Percentiles rank a stretch among this genome's conserved stretches.
Evolutionary conservation across 2,113 vertebrate species (phyloP).

Genomic region (Tautogolabrus adspersus): DNA sequence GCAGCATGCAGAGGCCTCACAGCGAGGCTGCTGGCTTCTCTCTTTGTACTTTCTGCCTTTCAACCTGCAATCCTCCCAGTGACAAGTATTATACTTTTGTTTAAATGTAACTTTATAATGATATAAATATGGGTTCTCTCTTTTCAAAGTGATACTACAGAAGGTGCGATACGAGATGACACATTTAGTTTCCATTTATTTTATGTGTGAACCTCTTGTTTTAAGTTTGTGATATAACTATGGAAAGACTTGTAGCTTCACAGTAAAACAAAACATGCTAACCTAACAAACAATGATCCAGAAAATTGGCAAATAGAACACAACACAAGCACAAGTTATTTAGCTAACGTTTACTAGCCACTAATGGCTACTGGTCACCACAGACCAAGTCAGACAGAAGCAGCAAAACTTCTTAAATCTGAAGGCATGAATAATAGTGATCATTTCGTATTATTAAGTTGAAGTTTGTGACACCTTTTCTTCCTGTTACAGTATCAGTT

Average conservation of each 20-base stretch:
- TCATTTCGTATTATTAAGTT: too few relatives aligned
- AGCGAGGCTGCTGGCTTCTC: neutral
- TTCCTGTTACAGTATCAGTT: too few relatives aligned
- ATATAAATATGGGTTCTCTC: too few relatives aligned
- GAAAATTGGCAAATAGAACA: neutral
- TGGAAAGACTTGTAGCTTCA: neutral
- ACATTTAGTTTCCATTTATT: too few relatives aligned
- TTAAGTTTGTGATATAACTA: neutral
- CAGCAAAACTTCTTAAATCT: neutral
- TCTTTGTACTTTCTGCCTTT: neutral
- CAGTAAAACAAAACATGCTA: neutral
- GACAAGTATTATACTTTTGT: neutral
- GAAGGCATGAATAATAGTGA: neutral
- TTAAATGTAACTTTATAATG: neutral
- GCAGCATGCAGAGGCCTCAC: conserved; percentile 7
- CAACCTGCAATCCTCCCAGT: conserved; percentile 7
- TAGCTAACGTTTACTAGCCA: neutral
- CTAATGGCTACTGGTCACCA: neutral
- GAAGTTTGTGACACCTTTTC: too few relatives aligned
- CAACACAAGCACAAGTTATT: neutral
- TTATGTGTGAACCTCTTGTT: neutral
- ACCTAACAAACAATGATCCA: neutral
- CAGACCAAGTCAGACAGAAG: neutral
- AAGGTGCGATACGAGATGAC: neutral
- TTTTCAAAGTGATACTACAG: neutral